Evolutionary conservation across 2,113 vertebrate genomes (phyloP).

Genomic region (Eublepharis macularius): DNA sequence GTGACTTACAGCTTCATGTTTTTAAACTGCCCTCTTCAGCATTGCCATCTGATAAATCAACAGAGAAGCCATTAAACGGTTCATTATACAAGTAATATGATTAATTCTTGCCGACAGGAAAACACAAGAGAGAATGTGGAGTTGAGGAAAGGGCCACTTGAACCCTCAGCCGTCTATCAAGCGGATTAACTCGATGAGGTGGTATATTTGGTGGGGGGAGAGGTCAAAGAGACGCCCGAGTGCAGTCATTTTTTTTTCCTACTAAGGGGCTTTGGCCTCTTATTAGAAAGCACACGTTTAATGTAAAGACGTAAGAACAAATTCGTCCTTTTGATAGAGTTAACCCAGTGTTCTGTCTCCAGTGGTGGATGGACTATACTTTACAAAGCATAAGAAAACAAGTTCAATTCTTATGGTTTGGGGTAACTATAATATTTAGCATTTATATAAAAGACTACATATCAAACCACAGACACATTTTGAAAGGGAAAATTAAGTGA

Average conservation of each 20-base stretch:
- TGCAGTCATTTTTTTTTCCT: conserved; percentile 40
- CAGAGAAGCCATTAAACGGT: conserved; percentile 80
- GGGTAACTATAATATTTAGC: too few species aligned
- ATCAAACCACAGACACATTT: too few species aligned
- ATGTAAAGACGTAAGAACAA: background rate
- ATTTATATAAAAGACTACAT: too few species aligned
- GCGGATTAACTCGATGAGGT: conserved; percentile 62
- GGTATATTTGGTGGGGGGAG: conserved; percentile 44
- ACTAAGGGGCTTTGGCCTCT: conserved; percentile 34
- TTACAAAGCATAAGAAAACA: too few species aligned
- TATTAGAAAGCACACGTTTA: background rate
- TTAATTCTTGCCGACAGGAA: conserved; percentile 73
- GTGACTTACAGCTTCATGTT: conserved; percentile 75
- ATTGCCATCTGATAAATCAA: conserved; percentile 81
- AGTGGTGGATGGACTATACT: background rate
- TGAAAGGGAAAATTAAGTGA: too few species aligned
- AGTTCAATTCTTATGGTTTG: too few species aligned
- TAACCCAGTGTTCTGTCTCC: background rate
- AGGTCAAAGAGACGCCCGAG: conserved; percentile 58
- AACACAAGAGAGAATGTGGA: conserved; percentile 59
- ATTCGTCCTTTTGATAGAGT: background rate
- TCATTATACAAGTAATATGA: conserved; percentile 83
- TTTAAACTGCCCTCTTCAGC: conserved; percentile 76
- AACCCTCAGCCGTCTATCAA: conserved; percentile 59
- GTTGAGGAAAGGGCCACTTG: conserved; percentile 48